Percentiles rank a stretch among this genome's conserved stretches.
phyloP scores from a whole-genome alignment of 1,140 invertebrate genomes.

The Amyelois transitella region DNA sequence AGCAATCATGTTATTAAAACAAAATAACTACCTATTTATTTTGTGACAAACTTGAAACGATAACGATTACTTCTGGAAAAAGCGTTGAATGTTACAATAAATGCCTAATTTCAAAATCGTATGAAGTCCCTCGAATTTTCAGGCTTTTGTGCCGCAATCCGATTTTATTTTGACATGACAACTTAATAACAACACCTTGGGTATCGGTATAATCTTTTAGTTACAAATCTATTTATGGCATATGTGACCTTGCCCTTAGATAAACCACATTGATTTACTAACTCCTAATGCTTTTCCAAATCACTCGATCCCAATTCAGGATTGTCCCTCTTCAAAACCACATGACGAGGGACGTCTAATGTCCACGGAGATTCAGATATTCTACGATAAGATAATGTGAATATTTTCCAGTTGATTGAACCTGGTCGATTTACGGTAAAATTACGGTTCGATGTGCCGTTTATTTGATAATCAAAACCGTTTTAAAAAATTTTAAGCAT shows the following conservation, averaged over 20 bases:
- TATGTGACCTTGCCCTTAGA: not conserved
- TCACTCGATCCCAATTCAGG: constrained; percentile 53
- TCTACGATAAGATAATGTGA: constrained; percentile 14
- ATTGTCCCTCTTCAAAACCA: constrained; percentile 62
- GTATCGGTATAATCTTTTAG: not conserved
- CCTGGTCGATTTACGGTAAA: constrained; percentile 21
- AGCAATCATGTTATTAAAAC: no score
- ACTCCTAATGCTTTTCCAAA: constrained; percentile 62
- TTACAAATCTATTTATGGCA: not conserved
- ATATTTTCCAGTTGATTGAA: constrained; percentile 47
- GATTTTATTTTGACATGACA: no score
- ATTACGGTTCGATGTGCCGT: no score
- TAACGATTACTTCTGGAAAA: no score
- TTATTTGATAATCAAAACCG: no score
- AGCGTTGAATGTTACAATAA: no score
- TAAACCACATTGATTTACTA: constrained; percentile 48
- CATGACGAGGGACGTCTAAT: constrained; percentile 42
- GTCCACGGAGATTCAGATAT: not conserved
- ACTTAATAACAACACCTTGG: no score
- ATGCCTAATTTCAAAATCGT: no score
- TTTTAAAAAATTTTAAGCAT: not conserved
- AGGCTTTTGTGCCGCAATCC: no score
- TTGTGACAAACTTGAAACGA: no score
- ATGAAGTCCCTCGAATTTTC: no score
- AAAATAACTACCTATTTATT: no score